A percentile compares a stretch with the other conserved stretches of the same genome.
Conservation (phyloP, 2,797 vertebrate species). For the Melanotaenia boesemani region DNA sequence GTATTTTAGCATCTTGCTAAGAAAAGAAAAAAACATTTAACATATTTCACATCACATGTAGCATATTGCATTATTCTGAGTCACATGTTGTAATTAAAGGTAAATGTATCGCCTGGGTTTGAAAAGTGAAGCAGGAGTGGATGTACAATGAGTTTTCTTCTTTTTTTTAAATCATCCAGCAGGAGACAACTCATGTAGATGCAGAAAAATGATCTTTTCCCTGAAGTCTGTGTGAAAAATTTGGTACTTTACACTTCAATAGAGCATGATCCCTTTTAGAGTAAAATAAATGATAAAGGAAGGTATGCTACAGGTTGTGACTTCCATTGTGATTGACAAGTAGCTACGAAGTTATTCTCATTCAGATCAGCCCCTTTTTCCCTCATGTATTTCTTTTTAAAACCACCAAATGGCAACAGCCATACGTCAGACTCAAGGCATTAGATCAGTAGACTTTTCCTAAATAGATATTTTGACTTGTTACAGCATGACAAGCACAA, state of each 20-base stretch:
- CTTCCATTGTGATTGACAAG: neutral
- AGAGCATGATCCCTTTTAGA: neutral
- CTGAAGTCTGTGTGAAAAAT: neutral
- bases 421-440: neutral
- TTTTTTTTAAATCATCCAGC: neutral
- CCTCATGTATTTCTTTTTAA: neutral
- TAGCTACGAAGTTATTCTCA: neutral
- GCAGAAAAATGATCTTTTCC: neutral
- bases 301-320: neutral
- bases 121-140: no score
- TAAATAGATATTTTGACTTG: neutral
- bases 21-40: neutral
- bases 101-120: neutral
- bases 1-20: constrained; percentile 33
- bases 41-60: neutral
- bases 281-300: neutral
- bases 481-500: neutral
- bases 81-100: neutral
- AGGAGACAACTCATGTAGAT: neutral
- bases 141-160: neutral
- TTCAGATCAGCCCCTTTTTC: neutral
- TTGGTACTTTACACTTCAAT: neutral
- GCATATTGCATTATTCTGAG: constrained; percentile 2
- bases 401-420: neutral
- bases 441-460: neutral